phyloP scores from a whole-genome alignment of 1,140 invertebrate genomes.

The Homalodisca vitripennis region DNA sequence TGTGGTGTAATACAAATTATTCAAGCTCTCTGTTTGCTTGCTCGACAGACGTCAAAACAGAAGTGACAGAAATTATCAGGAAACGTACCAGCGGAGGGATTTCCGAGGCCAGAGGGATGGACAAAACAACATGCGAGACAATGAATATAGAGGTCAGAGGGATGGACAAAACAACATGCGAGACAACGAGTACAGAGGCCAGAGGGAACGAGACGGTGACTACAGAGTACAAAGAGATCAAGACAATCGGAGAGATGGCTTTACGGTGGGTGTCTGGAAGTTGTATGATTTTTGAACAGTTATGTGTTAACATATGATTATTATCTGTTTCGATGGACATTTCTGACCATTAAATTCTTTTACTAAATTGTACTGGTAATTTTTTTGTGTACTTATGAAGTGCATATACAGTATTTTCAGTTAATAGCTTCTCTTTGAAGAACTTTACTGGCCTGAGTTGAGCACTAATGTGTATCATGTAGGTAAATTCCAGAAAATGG shows the following conservation, averaged over 20 bases:
- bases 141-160: background rate
- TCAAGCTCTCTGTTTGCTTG: too few relatives aligned
- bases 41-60: conserved; percentile 37
- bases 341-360: too few relatives aligned
- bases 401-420: too few relatives aligned
- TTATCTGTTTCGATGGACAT: background rate
- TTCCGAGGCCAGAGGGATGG: background rate
- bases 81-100: conserved; percentile 13
- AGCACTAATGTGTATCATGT: too few relatives aligned
- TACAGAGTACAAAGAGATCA: background rate
- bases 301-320: too few relatives aligned
- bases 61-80: conserved; percentile 44
- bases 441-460: too few relatives aligned
- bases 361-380: too few relatives aligned
- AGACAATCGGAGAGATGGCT: background rate
- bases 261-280: background rate
- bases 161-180: background rate
- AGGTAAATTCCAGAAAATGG: too few relatives aligned
- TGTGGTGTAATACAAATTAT: too few relatives aligned
- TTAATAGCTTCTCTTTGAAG: too few relatives aligned
- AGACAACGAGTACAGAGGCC: conserved; percentile 1
- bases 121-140: background rate
- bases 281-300: too few relatives aligned
- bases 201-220: background rate
- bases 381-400: too few relatives aligned